Evolutionary conservation across 1,140 invertebrate genomes (phyloP).

Genomic region (Micrasema minimum): DNA sequence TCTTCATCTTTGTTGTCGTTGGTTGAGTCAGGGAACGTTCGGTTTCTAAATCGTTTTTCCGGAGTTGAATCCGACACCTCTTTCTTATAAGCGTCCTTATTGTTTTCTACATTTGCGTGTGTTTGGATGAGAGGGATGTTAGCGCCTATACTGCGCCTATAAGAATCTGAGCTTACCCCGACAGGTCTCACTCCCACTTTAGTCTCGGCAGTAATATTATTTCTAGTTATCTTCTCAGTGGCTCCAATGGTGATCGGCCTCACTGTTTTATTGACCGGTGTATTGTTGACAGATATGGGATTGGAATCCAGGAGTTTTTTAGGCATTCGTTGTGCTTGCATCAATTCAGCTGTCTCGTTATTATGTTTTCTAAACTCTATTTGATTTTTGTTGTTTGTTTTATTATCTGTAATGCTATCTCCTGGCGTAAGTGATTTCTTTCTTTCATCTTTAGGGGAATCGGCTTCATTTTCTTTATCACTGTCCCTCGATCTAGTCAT

Average conservation of each 20-base stretch:
- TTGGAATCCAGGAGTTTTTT: constrained; percentile 63
- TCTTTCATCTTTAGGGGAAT: constrained; percentile 58
- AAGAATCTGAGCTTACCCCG: constrained; percentile 24
- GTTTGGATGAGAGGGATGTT: constrained; percentile 53
- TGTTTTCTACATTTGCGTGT: constrained; percentile 42
- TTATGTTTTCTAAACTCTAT: constrained; percentile 51
- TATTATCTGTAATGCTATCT: constrained; percentile 57
- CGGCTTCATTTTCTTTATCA: constrained; percentile 74
- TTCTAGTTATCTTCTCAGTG: constrained; percentile 2
- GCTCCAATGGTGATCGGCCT: constrained; percentile 1
- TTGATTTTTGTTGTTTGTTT: constrained; percentile 53
- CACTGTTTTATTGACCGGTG: constrained; percentile 24
- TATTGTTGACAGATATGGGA: constrained; percentile 58
- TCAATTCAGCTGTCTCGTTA: constrained; percentile 54
- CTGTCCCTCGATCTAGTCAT: constrained; percentile 70
- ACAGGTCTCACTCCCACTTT: constrained; percentile 6
- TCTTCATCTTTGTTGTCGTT: constrained; percentile 61
- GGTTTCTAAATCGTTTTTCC: constrained; percentile 63
- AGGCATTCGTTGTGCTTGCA: constrained; percentile 55
- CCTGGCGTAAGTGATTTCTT: constrained; percentile 48
- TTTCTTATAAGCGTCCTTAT: constrained; percentile 63
- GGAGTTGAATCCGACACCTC: constrained; percentile 66
- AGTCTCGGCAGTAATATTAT: background rate
- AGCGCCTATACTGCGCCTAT: constrained; percentile 60
- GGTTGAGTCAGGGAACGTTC: constrained; percentile 64